Base-by-base conservation (phyloP, 2,797 vertebrate genomes). In the Coranthus polyacanthus region DNA sequence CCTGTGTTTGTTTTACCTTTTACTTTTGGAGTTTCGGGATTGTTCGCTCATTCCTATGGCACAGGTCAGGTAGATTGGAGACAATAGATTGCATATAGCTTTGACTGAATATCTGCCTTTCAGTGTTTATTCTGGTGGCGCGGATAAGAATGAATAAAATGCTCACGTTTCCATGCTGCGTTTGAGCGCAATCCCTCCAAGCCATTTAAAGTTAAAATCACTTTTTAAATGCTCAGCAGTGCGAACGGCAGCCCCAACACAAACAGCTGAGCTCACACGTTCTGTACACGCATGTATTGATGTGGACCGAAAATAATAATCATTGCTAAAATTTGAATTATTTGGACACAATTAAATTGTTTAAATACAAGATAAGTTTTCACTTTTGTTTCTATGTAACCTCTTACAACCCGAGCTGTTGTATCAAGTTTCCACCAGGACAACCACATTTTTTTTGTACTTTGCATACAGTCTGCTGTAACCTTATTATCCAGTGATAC, bases 21-120 rank as follows among this genome's bases (percentile, higher is more conserved):
- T 73, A 68, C 60, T 78, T 70, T 54, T 12, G 11, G 18, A 39
- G 12, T 37, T 63, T 47, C 15, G 13, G 5, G 15, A 70, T 71
- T 70, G 54, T 37, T 66, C 53, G 18, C 45, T 60, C 41, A 29
- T 77, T 77, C 59, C 59, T 55, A 36, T 34, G 53, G 34, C 60
- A 64, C 42, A n/a, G n/a, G 58, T 71, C 38, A 59, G 38, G 41
- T 24, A n/a, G 15, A 39, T 3, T 38, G 9, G 21, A 18, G 12
- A 26, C 12, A 47, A 18, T 12, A 41, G 24, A 21, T 18, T 44
- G 4, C 5, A 26, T 15, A 26, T 11, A 50, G 12, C 10, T 34
- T 69, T 21, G 8, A 17, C 17, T 12, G 15, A 34, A 12, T 15
- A 41, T 51, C n/a, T 39, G 37, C 16, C 34, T 44, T n/a, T 26